These are phyloP conservation scores for Astreopora myriophthalma DNA, from an alignment of 64 coral and sea anemone species.

Conservation along the genomic window DNA sequence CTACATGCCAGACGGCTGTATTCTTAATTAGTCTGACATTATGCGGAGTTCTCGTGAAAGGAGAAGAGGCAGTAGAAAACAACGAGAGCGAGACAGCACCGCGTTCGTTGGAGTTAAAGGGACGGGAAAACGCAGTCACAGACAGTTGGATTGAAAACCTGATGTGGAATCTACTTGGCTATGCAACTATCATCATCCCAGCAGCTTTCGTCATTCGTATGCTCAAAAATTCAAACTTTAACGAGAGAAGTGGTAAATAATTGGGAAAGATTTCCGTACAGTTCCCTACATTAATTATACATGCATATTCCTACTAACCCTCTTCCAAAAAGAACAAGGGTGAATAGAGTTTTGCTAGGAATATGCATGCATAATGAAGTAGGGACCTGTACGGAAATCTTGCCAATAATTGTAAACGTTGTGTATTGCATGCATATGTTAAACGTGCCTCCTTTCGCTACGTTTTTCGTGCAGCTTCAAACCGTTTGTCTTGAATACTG, in stretches of 20 bases:
- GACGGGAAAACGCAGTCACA: neutral
- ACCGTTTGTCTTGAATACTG: too few relatives aligned
- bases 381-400: too few relatives aligned
- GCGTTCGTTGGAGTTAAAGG: neutral
- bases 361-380: too few relatives aligned
- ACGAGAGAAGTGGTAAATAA: conserved; percentile 74
- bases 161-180: conserved; percentile 89
- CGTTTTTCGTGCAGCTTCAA: too few relatives aligned
- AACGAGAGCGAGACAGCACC: neutral
- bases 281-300: too few relatives aligned
- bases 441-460: too few relatives aligned
- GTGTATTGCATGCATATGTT: too few relatives aligned
- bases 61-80: neutral
- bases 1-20: neutral
- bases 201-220: conserved; percentile 78
- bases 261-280: too few relatives aligned
- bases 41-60: neutral
- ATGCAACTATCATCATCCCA: conserved; percentile 91
- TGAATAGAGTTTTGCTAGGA: too few relatives aligned
- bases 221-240: conserved; percentile 97
- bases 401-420: too few relatives aligned
- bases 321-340: too few relatives aligned
- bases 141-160: conserved; percentile 80
- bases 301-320: too few relatives aligned
- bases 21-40: neutral